phyloP scores from a whole-genome alignment of 1,140 invertebrate species.

The Lordiphosa clarofinis region DNA sequence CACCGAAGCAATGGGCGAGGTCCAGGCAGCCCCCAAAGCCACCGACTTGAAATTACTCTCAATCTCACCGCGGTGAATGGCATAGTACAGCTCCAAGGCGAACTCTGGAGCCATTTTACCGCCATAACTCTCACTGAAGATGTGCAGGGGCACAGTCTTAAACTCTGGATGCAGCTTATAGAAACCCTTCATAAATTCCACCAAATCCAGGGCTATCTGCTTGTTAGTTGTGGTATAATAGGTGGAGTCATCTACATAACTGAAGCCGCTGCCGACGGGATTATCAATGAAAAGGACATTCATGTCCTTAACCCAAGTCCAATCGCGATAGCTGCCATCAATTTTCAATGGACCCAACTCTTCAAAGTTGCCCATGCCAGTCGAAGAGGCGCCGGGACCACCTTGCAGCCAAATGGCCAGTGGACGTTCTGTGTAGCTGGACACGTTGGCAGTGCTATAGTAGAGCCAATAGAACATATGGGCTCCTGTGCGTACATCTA shows the following conservation, averaged over 20 bases:
- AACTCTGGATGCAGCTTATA: slow-evolving; percentile 85
- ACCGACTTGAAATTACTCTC: slow-evolving; percentile 88
- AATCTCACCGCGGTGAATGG: slow-evolving; percentile 84
- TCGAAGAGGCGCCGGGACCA: slow-evolving; percentile 88
- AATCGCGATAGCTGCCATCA: slow-evolving; percentile 84
- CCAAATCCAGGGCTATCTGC: slow-evolving; percentile 89
- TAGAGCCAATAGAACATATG: slow-evolving; percentile 93
- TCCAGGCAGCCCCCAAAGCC: slow-evolving; percentile 92
- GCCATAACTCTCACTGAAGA: slow-evolving; percentile 93
- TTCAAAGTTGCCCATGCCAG: slow-evolving; percentile 89
- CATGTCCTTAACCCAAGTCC: slow-evolving; percentile 88
- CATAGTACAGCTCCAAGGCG: slow-evolving; percentile 82
- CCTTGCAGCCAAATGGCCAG: slow-evolving; percentile 91
- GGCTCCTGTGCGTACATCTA: slow-evolving; percentile 85
- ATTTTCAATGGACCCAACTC: slow-evolving; percentile 87
- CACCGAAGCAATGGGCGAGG: slow-evolving; percentile 90
- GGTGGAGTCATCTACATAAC: slow-evolving; percentile 84
- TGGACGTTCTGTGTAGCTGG: slow-evolving; percentile 83
- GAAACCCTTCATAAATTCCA: slow-evolving; percentile 86
- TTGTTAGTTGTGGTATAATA: slow-evolving; percentile 84
- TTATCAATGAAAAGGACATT: slow-evolving; percentile 94
- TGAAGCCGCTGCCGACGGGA: slow-evolving; percentile 94
- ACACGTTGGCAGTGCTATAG: slow-evolving; percentile 84
- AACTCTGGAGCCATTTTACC: slow-evolving; percentile 95
- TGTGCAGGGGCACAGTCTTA: slow-evolving; percentile 87